phyloP scores from a whole-genome alignment of 92 coral and sea anemone genomes.

The Parazoanthus atlanticus region DNA sequence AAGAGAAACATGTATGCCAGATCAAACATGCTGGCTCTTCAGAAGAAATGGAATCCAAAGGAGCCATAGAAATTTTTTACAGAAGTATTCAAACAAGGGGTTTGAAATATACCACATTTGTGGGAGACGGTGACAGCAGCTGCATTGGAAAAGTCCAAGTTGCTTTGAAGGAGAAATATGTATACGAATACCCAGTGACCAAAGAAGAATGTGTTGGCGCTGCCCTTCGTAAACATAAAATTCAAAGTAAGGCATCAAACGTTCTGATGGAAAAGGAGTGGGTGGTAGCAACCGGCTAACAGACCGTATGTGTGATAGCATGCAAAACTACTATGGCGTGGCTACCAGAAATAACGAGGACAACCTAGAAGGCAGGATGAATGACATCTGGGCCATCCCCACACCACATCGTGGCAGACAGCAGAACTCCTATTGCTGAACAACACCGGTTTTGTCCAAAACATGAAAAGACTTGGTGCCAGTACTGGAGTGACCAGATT shows the following conservation, averaged over 20 bases:
- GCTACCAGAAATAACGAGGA: conserved; percentile 50
- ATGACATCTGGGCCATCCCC: conserved; percentile 52
- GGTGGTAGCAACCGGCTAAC: conserved; percentile 60
- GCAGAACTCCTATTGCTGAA: too few relatives aligned
- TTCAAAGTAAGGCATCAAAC: too few relatives aligned
- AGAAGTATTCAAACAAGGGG: conserved; percentile 41
- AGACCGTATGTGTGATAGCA: conserved; percentile 49
- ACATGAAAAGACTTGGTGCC: too few relatives aligned
- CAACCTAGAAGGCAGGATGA: conserved; percentile 46
- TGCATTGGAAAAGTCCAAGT: conserved; percentile 57
- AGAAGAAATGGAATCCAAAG: conserved; percentile 56
- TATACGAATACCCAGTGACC: conserved; percentile 41
- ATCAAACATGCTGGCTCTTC: conserved; percentile 53
- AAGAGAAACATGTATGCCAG: conserved; percentile 53
- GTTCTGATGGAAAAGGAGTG: conserved; percentile 56
- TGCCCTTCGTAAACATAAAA: conserved; percentile 52
- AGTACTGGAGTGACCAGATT: too few relatives aligned
- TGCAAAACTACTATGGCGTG: conserved; percentile 52
- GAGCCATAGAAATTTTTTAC: conserved; percentile 59
- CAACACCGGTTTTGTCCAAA: too few relatives aligned
- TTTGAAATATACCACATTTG: conserved; percentile 52
- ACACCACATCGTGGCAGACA: conserved; percentile 49
- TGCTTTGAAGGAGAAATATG: conserved; percentile 49
- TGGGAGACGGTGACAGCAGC: conserved; percentile 63
- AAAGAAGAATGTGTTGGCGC: conserved; percentile 67